Evolutionary conservation across 2,888 invertebrate genomes (phyloP).

Genomic region (Tenodera sinensis): DNA sequence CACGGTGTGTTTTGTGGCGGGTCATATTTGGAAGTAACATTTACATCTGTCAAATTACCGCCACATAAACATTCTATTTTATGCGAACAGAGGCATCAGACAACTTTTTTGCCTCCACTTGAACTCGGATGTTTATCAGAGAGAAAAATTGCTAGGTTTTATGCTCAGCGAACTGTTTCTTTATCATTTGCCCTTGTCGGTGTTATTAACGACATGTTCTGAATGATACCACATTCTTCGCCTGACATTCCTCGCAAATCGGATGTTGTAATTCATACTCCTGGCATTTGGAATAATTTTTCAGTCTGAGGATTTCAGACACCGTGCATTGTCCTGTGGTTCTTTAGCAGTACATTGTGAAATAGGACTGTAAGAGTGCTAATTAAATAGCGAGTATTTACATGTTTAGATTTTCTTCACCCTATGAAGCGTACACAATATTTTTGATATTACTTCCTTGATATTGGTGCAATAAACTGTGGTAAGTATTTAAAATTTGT

Average conservation of each 20-base stretch:
- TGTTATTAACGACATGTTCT: background rate
- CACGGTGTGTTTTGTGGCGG: background rate
- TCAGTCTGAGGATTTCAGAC: no score
- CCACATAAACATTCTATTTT: background rate
- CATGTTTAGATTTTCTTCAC: no score
- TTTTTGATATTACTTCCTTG: no score
- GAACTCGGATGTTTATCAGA: background rate
- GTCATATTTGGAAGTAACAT: background rate
- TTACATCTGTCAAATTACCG: background rate
- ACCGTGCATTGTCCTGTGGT: no score
- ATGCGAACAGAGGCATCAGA: background rate
- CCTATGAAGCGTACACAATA: no score
- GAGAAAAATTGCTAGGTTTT: background rate
- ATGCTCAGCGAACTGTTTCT: background rate
- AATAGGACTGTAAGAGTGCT: no score
- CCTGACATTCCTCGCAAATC: background rate
- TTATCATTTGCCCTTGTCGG: background rate
- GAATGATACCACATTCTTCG: background rate
- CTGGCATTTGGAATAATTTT: no score
- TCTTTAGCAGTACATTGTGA: no score
- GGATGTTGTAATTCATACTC: background rate
- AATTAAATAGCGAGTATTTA: no score
- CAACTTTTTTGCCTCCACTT: background rate
- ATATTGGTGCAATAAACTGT: no score
- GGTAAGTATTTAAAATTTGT: no score